phyloP scores from a whole-genome alignment of 2,113 vertebrate genomes.

The Pholis gunnellus region DNA sequence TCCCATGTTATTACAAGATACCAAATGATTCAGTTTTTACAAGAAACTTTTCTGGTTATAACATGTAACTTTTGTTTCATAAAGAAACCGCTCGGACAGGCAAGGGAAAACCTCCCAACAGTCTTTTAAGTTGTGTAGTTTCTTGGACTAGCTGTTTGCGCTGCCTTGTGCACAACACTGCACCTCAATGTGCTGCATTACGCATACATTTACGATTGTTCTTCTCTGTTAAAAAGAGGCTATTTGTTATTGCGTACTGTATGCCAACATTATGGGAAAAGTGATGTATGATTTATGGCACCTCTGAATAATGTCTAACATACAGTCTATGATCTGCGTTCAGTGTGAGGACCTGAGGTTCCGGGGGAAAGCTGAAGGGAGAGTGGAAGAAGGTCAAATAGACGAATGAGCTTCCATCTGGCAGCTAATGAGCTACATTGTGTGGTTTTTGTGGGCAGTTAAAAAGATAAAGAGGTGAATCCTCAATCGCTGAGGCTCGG shows the following conservation, averaged over 20 bases:
- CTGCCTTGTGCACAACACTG: not conserved
- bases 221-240: too few species aligned
- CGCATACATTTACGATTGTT: not conserved
- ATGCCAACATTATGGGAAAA: not conserved
- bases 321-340: not conserved
- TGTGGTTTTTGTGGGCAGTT: not conserved
- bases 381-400: conserved; percentile 22
- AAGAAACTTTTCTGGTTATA: not conserved
- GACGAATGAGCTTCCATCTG: not conserved
- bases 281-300: not conserved
- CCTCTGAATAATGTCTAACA: not conserved
- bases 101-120: not conserved
- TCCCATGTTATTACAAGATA: not conserved
- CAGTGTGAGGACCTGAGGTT: not conserved
- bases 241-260: not conserved
- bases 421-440: not conserved
- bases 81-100: not conserved
- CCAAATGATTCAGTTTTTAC: not conserved
- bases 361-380: not conserved
- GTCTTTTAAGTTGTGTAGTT: not conserved
- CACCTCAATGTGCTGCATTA: not conserved
- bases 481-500: not conserved
- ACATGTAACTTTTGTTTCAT: not conserved
- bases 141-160: not conserved
- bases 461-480: not conserved